A percentile compares a stretch with the other conserved stretches of the same genome.
These are phyloP conservation scores for Anguilla megastoma DNA, from an alignment of 2,797 vertebrate species.

Conservation along the genomic window DNA sequence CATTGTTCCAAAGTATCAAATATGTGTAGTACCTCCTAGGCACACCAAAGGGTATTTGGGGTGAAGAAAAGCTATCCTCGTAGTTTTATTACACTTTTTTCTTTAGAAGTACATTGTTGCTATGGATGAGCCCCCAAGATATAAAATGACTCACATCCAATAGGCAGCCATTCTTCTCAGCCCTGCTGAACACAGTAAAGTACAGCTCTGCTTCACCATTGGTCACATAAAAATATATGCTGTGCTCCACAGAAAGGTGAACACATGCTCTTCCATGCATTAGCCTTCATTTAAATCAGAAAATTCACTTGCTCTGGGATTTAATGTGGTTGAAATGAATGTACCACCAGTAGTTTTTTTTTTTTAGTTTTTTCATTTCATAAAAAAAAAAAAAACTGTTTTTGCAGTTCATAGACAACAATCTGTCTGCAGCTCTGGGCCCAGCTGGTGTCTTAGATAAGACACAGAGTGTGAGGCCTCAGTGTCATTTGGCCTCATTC, in stretches of 20 bases:
- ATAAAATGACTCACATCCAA: neutral
- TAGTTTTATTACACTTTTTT: neutral
- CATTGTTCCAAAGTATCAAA: neutral
- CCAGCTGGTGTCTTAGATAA: constrained; percentile 20
- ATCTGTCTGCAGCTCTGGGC: neutral
- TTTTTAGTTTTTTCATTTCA: constrained; percentile 7
- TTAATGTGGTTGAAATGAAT: neutral
- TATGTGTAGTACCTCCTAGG: neutral
- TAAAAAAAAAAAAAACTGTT: neutral
- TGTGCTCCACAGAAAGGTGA: neutral
- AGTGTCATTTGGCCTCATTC: constrained; percentile 37
- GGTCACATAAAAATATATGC: neutral
- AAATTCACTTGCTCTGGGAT: neutral
- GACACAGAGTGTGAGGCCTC: neutral
- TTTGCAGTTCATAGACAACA: neutral
- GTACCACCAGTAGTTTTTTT: neutral
- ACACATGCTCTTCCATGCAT: neutral
- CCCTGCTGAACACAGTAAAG: neutral
- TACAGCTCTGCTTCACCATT: neutral
- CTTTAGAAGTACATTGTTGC: neutral
- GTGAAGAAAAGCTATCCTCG: neutral
- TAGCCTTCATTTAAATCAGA: neutral
- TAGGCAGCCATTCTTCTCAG: neutral
- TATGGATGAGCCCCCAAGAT: neutral
- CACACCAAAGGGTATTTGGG: neutral